A percentile compares a stretch with the other conserved stretches of the same genome.
Evolutionary conservation across 2,113 vertebrate species (phyloP).

Genomic region (Pachycephala philippinensis): DNA sequence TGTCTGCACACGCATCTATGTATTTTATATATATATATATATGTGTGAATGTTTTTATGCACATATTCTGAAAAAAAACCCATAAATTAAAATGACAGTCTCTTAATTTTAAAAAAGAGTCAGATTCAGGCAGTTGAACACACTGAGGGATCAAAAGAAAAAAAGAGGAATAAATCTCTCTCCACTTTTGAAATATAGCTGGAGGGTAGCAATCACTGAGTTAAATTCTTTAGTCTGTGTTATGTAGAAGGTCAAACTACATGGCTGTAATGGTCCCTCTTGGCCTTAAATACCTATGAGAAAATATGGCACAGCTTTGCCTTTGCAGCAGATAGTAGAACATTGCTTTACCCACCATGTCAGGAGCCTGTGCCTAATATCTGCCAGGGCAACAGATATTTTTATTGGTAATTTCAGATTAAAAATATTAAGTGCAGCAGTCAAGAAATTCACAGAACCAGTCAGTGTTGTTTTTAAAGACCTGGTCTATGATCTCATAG

Average conservation of each 20-base stretch:
- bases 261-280: neutral
- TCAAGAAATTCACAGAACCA: constrained; percentile 4
- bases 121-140: neutral
- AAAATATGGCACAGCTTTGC: neutral
- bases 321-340: neutral
- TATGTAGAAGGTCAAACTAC: neutral
- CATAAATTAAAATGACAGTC: neutral
- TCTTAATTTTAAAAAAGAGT: neutral
- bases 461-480: neutral
- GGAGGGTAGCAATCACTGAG: neutral
- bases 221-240: constrained; percentile 5
- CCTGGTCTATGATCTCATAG: neutral
- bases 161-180: neutral
- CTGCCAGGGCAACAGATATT: neutral
- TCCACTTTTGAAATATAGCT: neutral
- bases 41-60: neutral
- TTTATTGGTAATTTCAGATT: constrained; percentile 13
- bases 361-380: neutral
- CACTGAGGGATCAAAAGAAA: neutral
- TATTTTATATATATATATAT: neutral
- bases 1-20: neutral
- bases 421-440: constrained; percentile 43
- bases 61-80: neutral
- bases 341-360: neutral
- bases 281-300: neutral